Percentiles rank a stretch among this genome's conserved stretches.
Evolutionary conservation across 2,113 vertebrate genomes (phyloP).

Genomic region (Calcarius ornatus): DNA sequence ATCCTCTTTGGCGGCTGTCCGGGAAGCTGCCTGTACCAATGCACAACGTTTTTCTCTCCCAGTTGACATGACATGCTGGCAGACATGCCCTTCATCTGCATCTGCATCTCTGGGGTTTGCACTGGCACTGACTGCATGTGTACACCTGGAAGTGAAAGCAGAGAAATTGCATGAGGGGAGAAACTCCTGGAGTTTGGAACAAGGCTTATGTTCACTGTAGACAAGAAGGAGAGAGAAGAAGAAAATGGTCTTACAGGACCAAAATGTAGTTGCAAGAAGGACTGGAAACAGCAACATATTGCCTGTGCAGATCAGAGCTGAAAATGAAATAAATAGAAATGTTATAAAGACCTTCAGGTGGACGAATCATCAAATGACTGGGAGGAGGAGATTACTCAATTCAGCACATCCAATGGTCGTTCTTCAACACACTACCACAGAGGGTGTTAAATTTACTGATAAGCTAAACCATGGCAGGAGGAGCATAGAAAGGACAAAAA

Average conservation of each 20-base stretch:
- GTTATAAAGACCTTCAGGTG: neutral
- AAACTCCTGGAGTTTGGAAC: neutral
- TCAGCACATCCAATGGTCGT: neutral
- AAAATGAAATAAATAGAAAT: neutral
- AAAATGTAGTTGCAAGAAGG: neutral
- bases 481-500: neutral
- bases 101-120: neutral
- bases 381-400: neutral
- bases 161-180: neutral
- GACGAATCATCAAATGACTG: neutral
- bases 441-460: neutral
- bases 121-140: neutral
- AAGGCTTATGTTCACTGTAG: neutral
- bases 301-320: neutral
- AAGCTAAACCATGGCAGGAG: neutral
- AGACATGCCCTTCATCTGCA: rapidly evolving
- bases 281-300: neutral
- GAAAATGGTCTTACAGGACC: neutral
- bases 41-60: rapidly evolving
- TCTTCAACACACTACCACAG: rapidly evolving
- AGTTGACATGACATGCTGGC: rapidly evolving
- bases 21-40: neutral
- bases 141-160: neutral
- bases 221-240: neutral
- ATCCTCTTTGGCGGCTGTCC: neutral